These are phyloP conservation scores for Reticulitermes speratus DNA, from an alignment of 1,140 invertebrate genomes.

Conservation along the genomic window DNA sequence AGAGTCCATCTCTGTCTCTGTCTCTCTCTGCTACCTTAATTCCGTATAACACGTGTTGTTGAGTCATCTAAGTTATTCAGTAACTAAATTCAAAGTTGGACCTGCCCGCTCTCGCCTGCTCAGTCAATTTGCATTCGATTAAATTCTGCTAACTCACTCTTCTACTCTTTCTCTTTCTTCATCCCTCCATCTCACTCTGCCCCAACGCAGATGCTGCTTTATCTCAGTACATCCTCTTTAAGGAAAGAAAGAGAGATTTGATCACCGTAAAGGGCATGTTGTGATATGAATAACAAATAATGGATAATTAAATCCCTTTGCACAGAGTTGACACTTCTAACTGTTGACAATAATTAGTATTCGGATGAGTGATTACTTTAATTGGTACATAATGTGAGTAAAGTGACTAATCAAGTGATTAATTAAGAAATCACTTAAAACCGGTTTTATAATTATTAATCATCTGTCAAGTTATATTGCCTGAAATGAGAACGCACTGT, in stretches of 20 bases:
- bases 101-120: neutral
- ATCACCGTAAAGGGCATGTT: neutral
- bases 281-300: neutral
- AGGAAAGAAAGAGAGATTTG: neutral
- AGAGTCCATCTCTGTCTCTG: too few relatives aligned
- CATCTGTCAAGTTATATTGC: too few relatives aligned
- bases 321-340: neutral
- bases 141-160: slow-evolving; percentile 24
- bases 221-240: neutral
- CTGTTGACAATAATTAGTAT: neutral
- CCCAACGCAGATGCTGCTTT: neutral
- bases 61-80: slow-evolving; percentile 16
- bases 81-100: slow-evolving; percentile 16
- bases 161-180: neutral
- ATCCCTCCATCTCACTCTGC: neutral
- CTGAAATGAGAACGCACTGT: too few relatives aligned
- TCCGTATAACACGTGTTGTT: slow-evolving; percentile 9
- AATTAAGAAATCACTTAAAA: neutral
- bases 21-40: too few relatives aligned
- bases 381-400: neutral
- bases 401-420: neutral
- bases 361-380: neutral
- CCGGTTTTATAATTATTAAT: neutral
- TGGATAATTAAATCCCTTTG: neutral
- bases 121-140: slow-evolving; percentile 26